A percentile compares a stretch with the other conserved stretches of the same genome.
phyloP scores from a whole-genome alignment of 92 coral and sea anemone genomes.

The Desmophyllum pertusum region DNA sequence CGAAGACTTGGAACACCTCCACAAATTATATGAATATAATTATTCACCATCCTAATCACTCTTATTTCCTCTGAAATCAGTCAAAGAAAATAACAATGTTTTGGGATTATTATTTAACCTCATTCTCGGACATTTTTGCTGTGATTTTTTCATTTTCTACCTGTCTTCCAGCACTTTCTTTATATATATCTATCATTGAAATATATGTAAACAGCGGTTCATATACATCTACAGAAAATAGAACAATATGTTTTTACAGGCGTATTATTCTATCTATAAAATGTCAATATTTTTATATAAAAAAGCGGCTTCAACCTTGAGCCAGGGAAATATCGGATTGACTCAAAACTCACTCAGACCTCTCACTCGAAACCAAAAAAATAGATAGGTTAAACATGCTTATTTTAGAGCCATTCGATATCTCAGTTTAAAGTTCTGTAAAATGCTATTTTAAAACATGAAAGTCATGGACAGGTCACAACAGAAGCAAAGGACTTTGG shows the following conservation, averaged over 20 bases:
- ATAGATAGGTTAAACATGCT: not conserved
- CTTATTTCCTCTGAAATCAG: not conserved
- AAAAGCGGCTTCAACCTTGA: not conserved
- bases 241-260: not conserved
- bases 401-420: not conserved
- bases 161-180: not conserved
- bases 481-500: not conserved
- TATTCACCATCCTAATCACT: constrained; percentile 1
- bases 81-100: not conserved
- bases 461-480: not conserved
- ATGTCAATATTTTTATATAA: not conserved
- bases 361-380: not conserved
- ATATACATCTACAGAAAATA: not conserved
- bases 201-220: not conserved
- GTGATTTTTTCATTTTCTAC: not conserved
- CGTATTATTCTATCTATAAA: not conserved
- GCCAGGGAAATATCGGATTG: not conserved
- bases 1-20: constrained; percentile 3
- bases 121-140: not conserved
- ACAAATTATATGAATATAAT: not conserved
- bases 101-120: not conserved
- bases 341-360: no score
- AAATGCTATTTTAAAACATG: not conserved
- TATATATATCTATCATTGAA: not conserved
- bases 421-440: not conserved